A percentile compares a stretch with the other conserved stretches of the same genome.
These are phyloP conservation scores for Sarcophaga rosellei DNA, from an alignment of 2,888 invertebrate genomes.

Conservation along the genomic window DNA sequence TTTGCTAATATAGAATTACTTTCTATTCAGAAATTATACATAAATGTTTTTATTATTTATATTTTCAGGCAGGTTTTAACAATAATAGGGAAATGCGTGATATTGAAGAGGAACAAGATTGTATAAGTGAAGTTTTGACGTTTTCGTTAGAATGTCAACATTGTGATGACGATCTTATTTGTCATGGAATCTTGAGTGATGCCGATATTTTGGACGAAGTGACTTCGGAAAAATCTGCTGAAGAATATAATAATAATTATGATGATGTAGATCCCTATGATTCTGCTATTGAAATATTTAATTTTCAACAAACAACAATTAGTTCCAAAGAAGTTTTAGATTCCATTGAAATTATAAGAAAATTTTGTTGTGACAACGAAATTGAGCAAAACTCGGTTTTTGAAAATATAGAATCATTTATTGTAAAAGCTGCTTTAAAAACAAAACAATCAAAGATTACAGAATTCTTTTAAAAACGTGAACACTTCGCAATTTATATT, in stretches of 20 bases:
- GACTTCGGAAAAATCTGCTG: constrained; percentile 39
- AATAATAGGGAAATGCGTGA: constrained; percentile 6
- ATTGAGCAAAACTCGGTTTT: constrained; percentile 23
- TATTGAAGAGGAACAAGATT: constrained; percentile 17
- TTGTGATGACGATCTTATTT: constrained; percentile 39
- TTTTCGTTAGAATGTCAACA: constrained; percentile 33
- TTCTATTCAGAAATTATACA: constrained; percentile 14
- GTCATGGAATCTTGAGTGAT: constrained; percentile 33
- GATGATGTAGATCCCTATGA: constrained; percentile 27
- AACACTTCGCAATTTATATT: too few species aligned
- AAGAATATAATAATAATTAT: constrained; percentile 36
- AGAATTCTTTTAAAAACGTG: background rate
- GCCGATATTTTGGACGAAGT: constrained; percentile 43
- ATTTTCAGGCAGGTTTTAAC: constrained; percentile 1
- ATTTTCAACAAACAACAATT: constrained; percentile 22
- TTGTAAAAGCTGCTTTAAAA: constrained; percentile 24
- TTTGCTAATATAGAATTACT: constrained; percentile 33
- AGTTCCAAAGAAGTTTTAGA: constrained; percentile 34
- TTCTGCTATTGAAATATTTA: constrained; percentile 22
- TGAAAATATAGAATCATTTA: constrained; percentile 17
- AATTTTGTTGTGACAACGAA: constrained; percentile 25
- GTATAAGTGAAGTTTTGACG: constrained; percentile 26
- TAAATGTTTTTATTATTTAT: background rate
- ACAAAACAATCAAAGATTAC: constrained; percentile 7
- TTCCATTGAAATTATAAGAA: constrained; percentile 23